Evolutionary conservation across 1,140 invertebrate species (phyloP).

Genomic region (Olivierus martensii): DNA sequence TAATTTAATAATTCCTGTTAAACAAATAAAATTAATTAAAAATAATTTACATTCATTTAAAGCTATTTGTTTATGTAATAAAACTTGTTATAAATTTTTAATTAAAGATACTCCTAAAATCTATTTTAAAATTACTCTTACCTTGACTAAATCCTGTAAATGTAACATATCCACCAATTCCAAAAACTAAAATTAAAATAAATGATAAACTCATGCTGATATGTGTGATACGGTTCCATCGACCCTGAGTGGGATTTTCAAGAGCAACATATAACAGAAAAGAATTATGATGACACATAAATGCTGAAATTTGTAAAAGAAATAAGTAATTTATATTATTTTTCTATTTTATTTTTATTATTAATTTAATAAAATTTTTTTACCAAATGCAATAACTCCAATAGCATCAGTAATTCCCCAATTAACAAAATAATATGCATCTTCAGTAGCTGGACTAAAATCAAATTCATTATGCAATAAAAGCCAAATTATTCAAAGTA

Average conservation of each 20-base stretch:
- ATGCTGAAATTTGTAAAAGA: constrained; percentile 41
- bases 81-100: too few relatives aligned
- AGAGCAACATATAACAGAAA: constrained; percentile 74
- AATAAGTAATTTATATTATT: too few relatives aligned
- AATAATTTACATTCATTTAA: too few relatives aligned
- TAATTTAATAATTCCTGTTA: too few relatives aligned
- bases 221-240: constrained; percentile 40
- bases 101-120: too few relatives aligned
- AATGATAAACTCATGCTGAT: constrained; percentile 59
- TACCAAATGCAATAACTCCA: constrained; percentile 74
- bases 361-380: constrained; percentile 25
- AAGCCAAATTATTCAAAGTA: too few relatives aligned
- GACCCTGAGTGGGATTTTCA: constrained; percentile 44
- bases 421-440: constrained; percentile 61
- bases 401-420: constrained; percentile 61
- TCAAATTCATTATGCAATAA: too few relatives aligned
- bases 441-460: constrained; percentile 45
- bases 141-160: constrained; percentile 71
- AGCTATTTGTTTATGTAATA: too few relatives aligned
- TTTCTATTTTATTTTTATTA: too few relatives aligned
- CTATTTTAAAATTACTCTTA: constrained; percentile 26
- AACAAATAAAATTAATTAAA: too few relatives aligned
- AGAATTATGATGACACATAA: constrained; percentile 85
- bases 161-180: constrained; percentile 64
- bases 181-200: constrained; percentile 52